phyloP scores from a whole-genome alignment of 2,113 vertebrate species.

The Jacana jacana region DNA sequence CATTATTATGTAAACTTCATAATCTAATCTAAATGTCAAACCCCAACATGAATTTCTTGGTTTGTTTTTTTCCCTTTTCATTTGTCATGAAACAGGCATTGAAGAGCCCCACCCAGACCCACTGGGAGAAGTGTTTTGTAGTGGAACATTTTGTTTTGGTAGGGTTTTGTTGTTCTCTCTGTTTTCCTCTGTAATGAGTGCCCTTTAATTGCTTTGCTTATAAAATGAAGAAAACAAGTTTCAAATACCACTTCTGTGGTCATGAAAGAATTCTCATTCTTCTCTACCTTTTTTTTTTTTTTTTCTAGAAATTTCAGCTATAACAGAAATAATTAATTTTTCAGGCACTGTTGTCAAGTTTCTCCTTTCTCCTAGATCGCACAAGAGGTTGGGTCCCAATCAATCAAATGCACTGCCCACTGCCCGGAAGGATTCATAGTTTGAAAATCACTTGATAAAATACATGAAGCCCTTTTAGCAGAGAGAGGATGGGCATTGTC shows the following conservation, averaged over 20 bases:
- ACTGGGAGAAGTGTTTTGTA: neutral
- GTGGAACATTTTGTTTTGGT: neutral
- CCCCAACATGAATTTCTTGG: neutral
- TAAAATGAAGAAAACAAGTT: neutral
- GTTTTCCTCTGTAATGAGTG: neutral
- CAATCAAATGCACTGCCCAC: neutral
- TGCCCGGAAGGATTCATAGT: neutral
- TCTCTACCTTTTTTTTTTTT: neutral
- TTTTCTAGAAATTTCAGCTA: neutral
- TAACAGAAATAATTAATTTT: neutral
- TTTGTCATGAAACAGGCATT: neutral
- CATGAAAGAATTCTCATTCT: neutral
- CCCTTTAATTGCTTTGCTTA: neutral
- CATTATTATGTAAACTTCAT: neutral
- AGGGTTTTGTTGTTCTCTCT: neutral
- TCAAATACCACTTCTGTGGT: neutral
- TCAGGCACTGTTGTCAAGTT: neutral
- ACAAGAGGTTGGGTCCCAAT: neutral
- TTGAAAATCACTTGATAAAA: neutral
- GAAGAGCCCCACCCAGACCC: neutral
- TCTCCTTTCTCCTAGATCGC: neutral
- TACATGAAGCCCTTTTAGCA: neutral
- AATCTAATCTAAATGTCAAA: constrained; percentile 24
- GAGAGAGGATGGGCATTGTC: neutral
- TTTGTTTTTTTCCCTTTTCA: neutral